Evolutionary conservation across 2,888 invertebrate genomes (phyloP).

Genomic region (Lasiommata megera): DNA sequence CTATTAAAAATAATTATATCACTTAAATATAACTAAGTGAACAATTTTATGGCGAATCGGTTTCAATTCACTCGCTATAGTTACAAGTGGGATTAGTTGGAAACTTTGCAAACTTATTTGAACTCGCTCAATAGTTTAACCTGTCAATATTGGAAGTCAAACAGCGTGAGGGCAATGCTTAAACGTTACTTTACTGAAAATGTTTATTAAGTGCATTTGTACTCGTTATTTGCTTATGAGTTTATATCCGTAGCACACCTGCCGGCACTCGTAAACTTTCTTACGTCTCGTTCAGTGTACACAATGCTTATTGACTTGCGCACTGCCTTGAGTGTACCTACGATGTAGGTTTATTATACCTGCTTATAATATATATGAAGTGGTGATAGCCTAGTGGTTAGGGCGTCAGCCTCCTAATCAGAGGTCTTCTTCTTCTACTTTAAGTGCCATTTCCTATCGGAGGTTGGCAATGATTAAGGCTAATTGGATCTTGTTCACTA

Average conservation of each 20-base stretch:
- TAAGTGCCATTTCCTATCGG: too few relatives aligned
- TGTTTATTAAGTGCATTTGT: slow-evolving; percentile 37
- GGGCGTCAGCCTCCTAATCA: too few relatives aligned
- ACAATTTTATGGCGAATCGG: slow-evolving; percentile 1
- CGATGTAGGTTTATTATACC: too few relatives aligned
- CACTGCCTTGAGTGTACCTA: background rate
- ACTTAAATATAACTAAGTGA: background rate
- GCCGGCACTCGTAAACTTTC: slow-evolving; percentile 57
- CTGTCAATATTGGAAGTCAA: slow-evolving; percentile 25
- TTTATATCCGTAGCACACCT: slow-evolving; percentile 63
- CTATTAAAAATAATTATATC: background rate
- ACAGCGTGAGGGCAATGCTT: slow-evolving; percentile 23
- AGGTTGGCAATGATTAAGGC: too few relatives aligned
- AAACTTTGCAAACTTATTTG: slow-evolving; percentile 9
- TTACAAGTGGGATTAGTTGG: slow-evolving; percentile 5
- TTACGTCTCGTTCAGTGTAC: slow-evolving; percentile 40
- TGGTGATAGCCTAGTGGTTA: too few relatives aligned
- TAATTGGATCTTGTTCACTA: too few relatives aligned
- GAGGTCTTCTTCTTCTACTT: too few relatives aligned
- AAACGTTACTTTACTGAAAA: slow-evolving; percentile 14
- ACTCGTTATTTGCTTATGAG: slow-evolving; percentile 67
- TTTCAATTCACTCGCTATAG: slow-evolving; percentile 1
- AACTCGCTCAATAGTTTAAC: slow-evolving; percentile 6
- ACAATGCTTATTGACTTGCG: slow-evolving; percentile 40
- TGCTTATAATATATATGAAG: too few relatives aligned